Evolutionary conservation across 2,888 invertebrate genomes (phyloP), one percentile per base, ranked within the genome.

Genomic region (Stenodema calcarata): DNA sequence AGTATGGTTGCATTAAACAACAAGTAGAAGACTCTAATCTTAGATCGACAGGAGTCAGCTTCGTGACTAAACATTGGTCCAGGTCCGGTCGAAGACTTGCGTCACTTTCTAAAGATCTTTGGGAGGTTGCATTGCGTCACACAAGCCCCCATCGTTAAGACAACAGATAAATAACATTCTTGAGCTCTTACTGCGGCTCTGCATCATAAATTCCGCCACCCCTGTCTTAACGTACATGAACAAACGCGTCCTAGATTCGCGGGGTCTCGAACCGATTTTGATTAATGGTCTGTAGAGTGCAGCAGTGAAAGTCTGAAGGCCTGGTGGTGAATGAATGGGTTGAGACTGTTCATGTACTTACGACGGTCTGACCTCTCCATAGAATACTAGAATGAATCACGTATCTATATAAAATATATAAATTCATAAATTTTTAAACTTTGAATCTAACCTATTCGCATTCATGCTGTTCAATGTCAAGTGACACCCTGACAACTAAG

Each of bases 141-240:
- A 12, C 23, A 4, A 18, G 18, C 62, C 18, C 23, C 75, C 35
- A 30, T 75, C 75, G 75, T 75, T 75, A 75, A 42, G 75, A 75
- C 75, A 75, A 75, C 30, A 70, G 70, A 35, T 28, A 42, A 16
- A 35, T 42, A 75, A 75, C 75, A 75, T 75, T 62, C 62, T 23
- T 62, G 23, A 62, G 18, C 18, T 23, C 62, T 62, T 11, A 23
- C 75, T 35, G 35, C 18, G 35, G 35, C 0, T 75, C 41, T 30
- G 18, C 42, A 16, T 35, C 35, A 18, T 75, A 75, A 75, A 75
- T 75, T 35, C 75, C 75, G 42, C 75, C 75, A 75, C 75, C 35
- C 27, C 75, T 75, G 75, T 75, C 75, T 35, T 75, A 75, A 75
- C 75, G 75, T 75, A 75, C 75, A 75, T n/a, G 75, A 75, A 75